phyloP scores from a whole-genome alignment of 2,888 invertebrate genomes.

The Ceriagrion tenellum region DNA sequence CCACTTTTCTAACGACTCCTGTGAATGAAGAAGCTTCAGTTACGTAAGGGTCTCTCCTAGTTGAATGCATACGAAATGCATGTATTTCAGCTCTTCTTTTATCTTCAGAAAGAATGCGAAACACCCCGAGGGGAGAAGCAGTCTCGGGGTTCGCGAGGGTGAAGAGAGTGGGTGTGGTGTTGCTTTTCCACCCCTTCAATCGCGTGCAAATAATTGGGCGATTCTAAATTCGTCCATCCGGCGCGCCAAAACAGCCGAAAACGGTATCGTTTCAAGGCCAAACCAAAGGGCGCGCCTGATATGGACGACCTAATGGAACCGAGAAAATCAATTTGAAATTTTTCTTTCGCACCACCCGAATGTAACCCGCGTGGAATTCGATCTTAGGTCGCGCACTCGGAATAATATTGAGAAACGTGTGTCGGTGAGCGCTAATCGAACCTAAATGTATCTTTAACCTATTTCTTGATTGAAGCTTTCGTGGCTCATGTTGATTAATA shows the following conservation, averaged over 20 bases:
- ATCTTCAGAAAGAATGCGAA: not conserved
- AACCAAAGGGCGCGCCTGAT: not conserved
- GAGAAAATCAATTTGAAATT: not conserved
- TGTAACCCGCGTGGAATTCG: not conserved
- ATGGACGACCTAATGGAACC: not conserved
- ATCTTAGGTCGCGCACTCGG: too few species aligned
- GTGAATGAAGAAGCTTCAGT: too few species aligned
- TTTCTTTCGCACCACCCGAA: not conserved
- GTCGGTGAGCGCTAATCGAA: too few species aligned
- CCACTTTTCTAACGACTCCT: too few species aligned
- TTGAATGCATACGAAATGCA: too few species aligned
- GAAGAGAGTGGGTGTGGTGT: not conserved
- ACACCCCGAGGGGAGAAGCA: not conserved
- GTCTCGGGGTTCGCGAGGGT: not conserved
- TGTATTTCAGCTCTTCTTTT: too few species aligned
- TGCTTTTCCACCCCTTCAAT: not conserved
- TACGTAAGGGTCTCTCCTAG: too few species aligned
- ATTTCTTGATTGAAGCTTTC: too few species aligned
- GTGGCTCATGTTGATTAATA: too few species aligned
- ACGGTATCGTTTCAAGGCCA: not conserved
- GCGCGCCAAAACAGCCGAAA: not conserved
- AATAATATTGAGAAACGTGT: too few species aligned
- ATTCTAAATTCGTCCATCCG: not conserved
- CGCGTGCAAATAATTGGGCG: not conserved
- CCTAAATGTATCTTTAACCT: too few species aligned